A percentile compares a stretch with the other conserved stretches of the same genome.
Evolutionary conservation across 53 echinoderm and acorn worm genomes (phyloP).

Genomic region (Paelopatides confundens): DNA sequence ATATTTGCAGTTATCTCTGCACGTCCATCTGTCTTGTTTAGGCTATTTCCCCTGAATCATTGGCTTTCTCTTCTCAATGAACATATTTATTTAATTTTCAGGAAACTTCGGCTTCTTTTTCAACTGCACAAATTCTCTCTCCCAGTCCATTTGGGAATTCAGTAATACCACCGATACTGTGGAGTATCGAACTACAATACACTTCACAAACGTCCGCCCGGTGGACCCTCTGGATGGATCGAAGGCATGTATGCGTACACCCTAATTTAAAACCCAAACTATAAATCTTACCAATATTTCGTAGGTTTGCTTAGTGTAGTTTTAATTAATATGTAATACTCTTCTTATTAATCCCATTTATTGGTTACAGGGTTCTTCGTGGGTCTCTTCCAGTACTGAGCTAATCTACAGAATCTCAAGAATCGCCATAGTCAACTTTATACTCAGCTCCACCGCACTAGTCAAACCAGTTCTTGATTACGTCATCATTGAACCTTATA

Average conservation of each 20-base stretch:
- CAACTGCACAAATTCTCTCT: slow-evolving; percentile 67
- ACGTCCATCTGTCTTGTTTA: too few species aligned
- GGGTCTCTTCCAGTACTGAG: slow-evolving; percentile 72
- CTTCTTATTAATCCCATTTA: too few species aligned
- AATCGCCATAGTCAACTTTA: slow-evolving; percentile 79
- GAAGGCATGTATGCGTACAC: slow-evolving; percentile 57
- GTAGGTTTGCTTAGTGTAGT: too few species aligned
- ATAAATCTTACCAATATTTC: too few species aligned
- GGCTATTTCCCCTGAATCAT: too few species aligned
- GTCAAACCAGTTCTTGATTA: slow-evolving; percentile 76
- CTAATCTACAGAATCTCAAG: slow-evolving; percentile 73
- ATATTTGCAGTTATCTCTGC: too few species aligned
- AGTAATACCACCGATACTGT: slow-evolving; percentile 58
- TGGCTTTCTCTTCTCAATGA: background rate
- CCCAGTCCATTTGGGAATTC: slow-evolving; percentile 65
- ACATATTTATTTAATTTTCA: slow-evolving; percentile 8
- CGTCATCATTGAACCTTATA: slow-evolving; percentile 76
- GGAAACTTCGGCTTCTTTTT: slow-evolving; percentile 77
- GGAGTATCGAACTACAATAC: slow-evolving; percentile 70
- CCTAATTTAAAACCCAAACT: too few species aligned
- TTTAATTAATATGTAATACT: too few species aligned
- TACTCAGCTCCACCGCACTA: slow-evolving; percentile 73
- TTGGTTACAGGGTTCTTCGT: slow-evolving; percentile 71
- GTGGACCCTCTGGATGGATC: slow-evolving; percentile 61
- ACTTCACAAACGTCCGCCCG: slow-evolving; percentile 78